These are phyloP conservation scores for Crocallis elinguaria DNA, from an alignment of 2,888 invertebrate species.

Conservation along the genomic window DNA sequence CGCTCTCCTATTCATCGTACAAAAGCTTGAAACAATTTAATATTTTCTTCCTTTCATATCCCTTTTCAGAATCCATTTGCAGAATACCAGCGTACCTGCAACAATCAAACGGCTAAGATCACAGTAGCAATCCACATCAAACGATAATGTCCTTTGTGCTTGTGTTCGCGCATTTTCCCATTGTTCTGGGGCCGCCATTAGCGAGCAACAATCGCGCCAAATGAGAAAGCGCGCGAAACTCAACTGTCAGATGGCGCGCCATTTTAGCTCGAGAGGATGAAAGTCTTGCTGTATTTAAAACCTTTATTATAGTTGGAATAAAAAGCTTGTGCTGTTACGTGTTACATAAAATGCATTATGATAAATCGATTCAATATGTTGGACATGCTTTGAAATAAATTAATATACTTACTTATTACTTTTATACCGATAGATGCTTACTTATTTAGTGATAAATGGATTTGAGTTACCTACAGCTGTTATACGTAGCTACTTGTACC, in stretches of 20 bases:
- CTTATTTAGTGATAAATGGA: too few relatives aligned
- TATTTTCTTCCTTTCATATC: background rate
- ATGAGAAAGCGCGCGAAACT: constrained; percentile 66
- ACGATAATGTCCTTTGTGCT: constrained; percentile 72
- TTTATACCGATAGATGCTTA: too few relatives aligned
- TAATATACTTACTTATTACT: too few relatives aligned
- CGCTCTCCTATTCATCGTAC: background rate
- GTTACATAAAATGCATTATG: background rate
- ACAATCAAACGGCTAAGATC: constrained; percentile 40
- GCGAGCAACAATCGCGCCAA: constrained; percentile 67
- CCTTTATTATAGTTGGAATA: constrained; percentile 34
- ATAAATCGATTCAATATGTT: background rate
- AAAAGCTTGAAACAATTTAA: background rate
- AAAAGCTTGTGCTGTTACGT: background rate
- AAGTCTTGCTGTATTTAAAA: constrained; percentile 36
- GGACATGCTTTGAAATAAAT: background rate
- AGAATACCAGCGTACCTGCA: constrained; percentile 26
- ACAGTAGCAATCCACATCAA: constrained; percentile 72
- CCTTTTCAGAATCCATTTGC: constrained; percentile 23
- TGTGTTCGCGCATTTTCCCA: constrained; percentile 66
- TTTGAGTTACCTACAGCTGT: too few relatives aligned
- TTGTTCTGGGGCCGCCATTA: constrained; percentile 78
- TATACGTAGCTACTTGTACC: too few relatives aligned
- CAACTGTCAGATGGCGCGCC: constrained; percentile 74
- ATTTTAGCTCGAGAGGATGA: constrained; percentile 58